Evolutionary conservation across 2,113 vertebrate species (phyloP), one percentile per base, ranked within the genome.

Genomic region (Bungarus multicinctus): DNA sequence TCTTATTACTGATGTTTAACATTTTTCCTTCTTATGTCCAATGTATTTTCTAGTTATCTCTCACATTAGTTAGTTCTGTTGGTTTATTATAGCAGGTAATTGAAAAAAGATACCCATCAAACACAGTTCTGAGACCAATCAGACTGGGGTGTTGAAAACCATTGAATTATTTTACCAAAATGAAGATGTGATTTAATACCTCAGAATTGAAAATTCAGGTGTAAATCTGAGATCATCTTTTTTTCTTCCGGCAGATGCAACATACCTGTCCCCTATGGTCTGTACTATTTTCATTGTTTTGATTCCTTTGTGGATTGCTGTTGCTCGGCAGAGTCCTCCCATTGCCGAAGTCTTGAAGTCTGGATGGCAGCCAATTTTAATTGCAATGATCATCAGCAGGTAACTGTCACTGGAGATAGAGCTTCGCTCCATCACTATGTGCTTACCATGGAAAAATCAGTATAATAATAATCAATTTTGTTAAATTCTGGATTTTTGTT

Each of bases 321-420:
- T 99, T 0, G 98, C 98, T 90, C 97, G 96, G 50, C 98, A 97
- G 92, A 98, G 97, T 89, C 98, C 99, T 1, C 97, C 98, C 91
- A 97, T 99, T 94, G 94, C 95, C 0, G 98, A 99, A 96, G 98
- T 99, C 11, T 98, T 99, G 43, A 98, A 97, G 85, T 98, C 98
- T 0, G 99, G 99, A 2, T 99, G 99, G 99, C 98, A 99, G 94
- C 99, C 99, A 0, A 98, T 99, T n/a, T 98, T 99, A 43, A 97
- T 99, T 3, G 99, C 99, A 69, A 99, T 99, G 99, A 97, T 98
- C 60, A 98, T 99, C 90, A 99, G 99, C 98, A 99, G 99, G 99
- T 99, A 95, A 97, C 30, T 5, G 88, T 60, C 23, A 22, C 11
- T 12, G 2, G 23, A 69, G 50, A 81, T 3, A 50, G 27, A 54